Base-by-base conservation (phyloP, 2,888 invertebrate genomes). In the Andrena trimmerana region DNA sequence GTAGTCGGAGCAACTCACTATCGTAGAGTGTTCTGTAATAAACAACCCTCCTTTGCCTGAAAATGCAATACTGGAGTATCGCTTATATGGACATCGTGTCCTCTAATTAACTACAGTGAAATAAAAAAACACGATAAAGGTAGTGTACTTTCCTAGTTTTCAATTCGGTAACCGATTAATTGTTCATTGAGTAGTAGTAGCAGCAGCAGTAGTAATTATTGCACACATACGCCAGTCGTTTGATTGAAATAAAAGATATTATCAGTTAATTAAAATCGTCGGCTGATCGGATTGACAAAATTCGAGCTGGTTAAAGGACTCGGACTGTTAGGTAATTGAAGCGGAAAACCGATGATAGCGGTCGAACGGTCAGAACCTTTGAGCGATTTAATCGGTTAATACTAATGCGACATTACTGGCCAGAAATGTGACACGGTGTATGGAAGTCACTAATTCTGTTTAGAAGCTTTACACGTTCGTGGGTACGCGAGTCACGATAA, bases 361-460 rank as follows among this genome's bases (percentile, higher is more conserved):
- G 82, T 81, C 63, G 50, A 69, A 69, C 63, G 81, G 48, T 20
- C 71, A 71, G 36, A 75, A 66, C 69, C 79, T 81, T 81, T 79
- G 80, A 70, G 60, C 79, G 54, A 67, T 81, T 83, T 83, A 81
- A 72, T 33, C 76, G 77, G 81, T 81, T 71, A 81, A 69, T 69
- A 65, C 63, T 83, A 77, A 77, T 81, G 72, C 73, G 33, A 42
- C 50, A 77, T 81, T 72, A 69, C 20, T 81, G 54, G 68, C 59
- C 71, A 65, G 57, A 59, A 81, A 68, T 80, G 42, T 27, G 48
- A 78, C 33, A 16, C 33, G n/a, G n/a, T 68, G 50, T 36, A 57
- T 48, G 75, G 20, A 80, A 71, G 36, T 67, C 75, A 16, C 48
- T 80, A 68, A 67, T 62, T 79, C 57, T 66, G 50, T 48, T 70